phyloP scores from a whole-genome alignment of 1,140 invertebrate genomes.

The Bombus vancouverensis region DNA sequence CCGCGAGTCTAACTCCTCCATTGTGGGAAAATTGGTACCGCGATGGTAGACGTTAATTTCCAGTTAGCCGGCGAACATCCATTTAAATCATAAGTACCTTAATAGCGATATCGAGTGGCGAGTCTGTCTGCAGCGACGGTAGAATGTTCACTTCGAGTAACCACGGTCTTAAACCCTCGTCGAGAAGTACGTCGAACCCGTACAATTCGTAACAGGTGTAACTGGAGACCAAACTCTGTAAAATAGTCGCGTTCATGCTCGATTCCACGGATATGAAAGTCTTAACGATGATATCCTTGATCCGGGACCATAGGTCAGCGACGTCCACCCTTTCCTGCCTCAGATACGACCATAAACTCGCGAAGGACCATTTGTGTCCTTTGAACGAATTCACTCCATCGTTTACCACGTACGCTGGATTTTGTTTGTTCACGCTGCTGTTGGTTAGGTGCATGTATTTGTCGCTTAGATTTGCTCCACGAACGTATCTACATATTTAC shows the following conservation, averaged over 20 bases:
- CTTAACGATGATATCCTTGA: conserved; percentile 90
- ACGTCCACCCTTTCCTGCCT: conserved; percentile 88
- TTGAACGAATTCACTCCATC: conserved; percentile 91
- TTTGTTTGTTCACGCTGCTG: conserved; percentile 97
- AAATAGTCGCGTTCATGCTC: conserved; percentile 87
- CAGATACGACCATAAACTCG: conserved; percentile 89
- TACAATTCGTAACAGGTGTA: conserved; percentile 92
- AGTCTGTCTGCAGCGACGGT: conserved; percentile 95
- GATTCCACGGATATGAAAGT: conserved; percentile 90
- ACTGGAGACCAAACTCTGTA: conserved; percentile 87
- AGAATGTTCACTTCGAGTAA: conserved; percentile 98
- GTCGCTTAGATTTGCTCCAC: conserved; percentile 88
- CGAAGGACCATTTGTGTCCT: conserved; percentile 95
- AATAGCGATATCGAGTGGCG: conserved; percentile 94
- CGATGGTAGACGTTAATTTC: background rate
- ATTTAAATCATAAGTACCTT: conserved; percentile 82
- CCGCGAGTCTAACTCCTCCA: too few relatives aligned
- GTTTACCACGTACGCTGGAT: conserved; percentile 92
- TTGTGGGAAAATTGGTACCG: background rate
- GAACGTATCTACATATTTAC: conserved; percentile 85
- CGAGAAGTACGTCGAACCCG: conserved; percentile 91
- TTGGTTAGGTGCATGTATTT: conserved; percentile 99
- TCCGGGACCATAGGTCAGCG: conserved; percentile 88
- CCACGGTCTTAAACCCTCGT: conserved; percentile 94
- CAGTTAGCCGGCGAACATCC: background rate